Evolutionary conservation across 2,113 vertebrate genomes (phyloP).

Genomic region (Centropus bengalensis): DNA sequence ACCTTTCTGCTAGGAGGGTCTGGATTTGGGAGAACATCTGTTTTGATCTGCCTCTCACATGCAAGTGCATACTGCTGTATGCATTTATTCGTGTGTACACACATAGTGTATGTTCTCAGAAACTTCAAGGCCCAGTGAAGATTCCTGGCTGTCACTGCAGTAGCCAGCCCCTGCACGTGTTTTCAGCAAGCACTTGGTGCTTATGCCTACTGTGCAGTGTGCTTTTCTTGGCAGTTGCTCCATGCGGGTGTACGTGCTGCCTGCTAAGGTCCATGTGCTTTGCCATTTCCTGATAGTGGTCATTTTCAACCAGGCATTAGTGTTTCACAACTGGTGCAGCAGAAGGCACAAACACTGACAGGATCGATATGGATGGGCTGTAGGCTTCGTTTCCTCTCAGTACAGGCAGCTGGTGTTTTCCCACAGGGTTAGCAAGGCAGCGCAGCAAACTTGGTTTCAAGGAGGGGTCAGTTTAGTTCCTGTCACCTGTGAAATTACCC

Average conservation of each 20-base stretch:
- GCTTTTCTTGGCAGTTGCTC: not conserved
- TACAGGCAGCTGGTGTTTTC: not conserved
- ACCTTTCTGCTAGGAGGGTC: not conserved
- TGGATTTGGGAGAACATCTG: not conserved
- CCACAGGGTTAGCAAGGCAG: not conserved
- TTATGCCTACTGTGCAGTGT: accelerated
- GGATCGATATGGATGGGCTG: not conserved
- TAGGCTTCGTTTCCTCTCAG: not conserved
- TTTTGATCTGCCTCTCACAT: not conserved
- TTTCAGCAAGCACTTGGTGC: not conserved
- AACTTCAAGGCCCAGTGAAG: not conserved
- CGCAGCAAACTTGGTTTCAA: not conserved
- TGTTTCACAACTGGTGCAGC: not conserved
- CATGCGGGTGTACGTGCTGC: not conserved
- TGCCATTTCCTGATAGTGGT: not conserved
- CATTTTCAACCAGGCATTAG: not conserved
- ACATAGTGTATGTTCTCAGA: not conserved
- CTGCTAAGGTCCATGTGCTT: not conserved
- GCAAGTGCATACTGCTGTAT: not conserved
- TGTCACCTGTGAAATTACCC: not conserved
- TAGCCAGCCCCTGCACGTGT: accelerated
- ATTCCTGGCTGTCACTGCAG: not conserved
- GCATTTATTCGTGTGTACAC: not conserved
- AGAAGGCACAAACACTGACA: not conserved
- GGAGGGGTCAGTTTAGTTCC: not conserved